Percentiles rank a stretch among this genome's conserved stretches.
Evolutionary conservation across 2,797 vertebrate species (phyloP).

Genomic region (Alcedo atthis): DNA sequence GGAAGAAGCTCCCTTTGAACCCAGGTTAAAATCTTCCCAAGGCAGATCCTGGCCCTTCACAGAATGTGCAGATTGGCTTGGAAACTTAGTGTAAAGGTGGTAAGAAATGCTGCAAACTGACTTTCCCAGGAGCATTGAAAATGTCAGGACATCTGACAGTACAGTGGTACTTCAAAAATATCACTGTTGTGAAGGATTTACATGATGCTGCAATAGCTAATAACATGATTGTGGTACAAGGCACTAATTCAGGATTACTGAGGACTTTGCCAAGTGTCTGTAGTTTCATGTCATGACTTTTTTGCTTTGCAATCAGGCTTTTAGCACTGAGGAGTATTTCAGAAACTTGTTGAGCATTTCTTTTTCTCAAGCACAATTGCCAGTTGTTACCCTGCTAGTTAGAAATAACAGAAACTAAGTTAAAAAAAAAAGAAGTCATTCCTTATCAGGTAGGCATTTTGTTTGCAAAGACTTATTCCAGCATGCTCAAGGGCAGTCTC

Average conservation of each 20-base stretch:
- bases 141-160: background rate
- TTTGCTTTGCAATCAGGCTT: background rate
- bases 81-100: background rate
- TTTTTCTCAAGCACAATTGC: background rate
- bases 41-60: background rate
- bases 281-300: background rate
- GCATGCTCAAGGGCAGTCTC: background rate
- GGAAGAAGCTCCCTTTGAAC: background rate
- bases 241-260: background rate
- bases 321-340: background rate
- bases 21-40: background rate
- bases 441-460: background rate
- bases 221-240: background rate
- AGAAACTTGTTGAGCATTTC: background rate
- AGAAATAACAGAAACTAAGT: background rate
- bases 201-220: background rate
- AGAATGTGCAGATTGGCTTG: background rate
- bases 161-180: background rate
- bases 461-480: background rate
- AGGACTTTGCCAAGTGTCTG: background rate
- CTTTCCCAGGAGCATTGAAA: conserved; percentile 2
- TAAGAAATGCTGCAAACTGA: background rate
- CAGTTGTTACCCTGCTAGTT: background rate
- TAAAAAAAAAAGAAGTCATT: background rate
- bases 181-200: background rate